Evolutionary conservation across 2,888 invertebrate genomes (phyloP), one percentile per base, ranked within the genome.

Genomic region (Clivina fossor): DNA sequence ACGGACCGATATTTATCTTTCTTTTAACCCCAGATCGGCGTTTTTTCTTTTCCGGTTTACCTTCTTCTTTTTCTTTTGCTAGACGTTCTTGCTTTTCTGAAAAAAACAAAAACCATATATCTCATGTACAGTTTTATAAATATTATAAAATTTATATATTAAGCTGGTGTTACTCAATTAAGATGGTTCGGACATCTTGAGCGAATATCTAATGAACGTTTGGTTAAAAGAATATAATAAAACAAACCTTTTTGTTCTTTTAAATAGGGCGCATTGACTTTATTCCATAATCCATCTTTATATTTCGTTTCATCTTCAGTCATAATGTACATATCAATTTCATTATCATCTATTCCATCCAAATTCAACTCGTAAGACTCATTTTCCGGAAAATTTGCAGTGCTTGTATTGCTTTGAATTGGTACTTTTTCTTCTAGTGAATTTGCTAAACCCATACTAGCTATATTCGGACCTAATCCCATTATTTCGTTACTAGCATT

Each of bases 201-300:
- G n/a, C n/a, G n/a, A n/a, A n/a, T n/a, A n/a, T n/a, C n/a, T n/a
- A n/a, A n/a, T n/a, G n/a, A n/a, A n/a, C n/a, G n/a, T n/a, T n/a
- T n/a, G n/a, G n/a, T n/a, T n/a, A n/a, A n/a, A n/a, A n/a, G n/a
- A n/a, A 56, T 57, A 38, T 56, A 20, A 53, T 26, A n/a, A 8
- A 9, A 22, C 1, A 7, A 70, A 85, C 86, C 77, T 78, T 90
- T 87, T 72, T 90, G 86, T 64, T 90, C 88, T 65, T 84, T 82
- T 55, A 99, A 77, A 72, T 91, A 97, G 8, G 85, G 86, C 1
- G 90, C 91, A 72, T 98, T 96, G 1, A 90, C 76, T 66, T 83
- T 83, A 67, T 90, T 86, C 98, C 98, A 99, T 66, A 94, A 74
- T 51, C 78, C 78, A 9, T 88, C 85, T 73, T 98, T 99, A 54